Evolutionary conservation across 2,797 vertebrate species (phyloP).

Genomic region (Macropus fuliginosus): DNA sequence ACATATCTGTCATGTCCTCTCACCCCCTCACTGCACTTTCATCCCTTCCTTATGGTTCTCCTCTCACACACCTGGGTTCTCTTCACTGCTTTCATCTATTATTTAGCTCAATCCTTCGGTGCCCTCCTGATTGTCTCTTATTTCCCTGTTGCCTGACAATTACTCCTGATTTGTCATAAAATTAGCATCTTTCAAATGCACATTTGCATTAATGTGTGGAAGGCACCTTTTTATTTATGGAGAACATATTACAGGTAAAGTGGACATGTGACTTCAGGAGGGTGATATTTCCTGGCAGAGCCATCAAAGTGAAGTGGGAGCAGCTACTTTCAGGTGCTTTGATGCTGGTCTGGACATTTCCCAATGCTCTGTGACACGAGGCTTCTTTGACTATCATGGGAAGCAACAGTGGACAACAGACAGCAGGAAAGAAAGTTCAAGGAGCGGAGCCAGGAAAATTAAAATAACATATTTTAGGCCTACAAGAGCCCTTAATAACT

Average conservation of each 20-base stretch:
- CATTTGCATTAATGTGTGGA: background rate
- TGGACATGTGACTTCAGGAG: background rate
- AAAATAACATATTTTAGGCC: background rate
- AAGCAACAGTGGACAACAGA: background rate
- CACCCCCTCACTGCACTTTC: background rate
- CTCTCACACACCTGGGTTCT: background rate
- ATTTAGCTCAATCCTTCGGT: background rate
- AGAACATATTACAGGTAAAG: background rate
- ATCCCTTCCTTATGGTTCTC: background rate
- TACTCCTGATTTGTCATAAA: background rate
- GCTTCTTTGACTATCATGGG: rapidly evolving
- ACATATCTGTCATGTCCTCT: background rate
- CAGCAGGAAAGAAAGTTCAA: background rate
- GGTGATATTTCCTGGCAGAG: background rate
- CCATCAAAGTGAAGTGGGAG: background rate
- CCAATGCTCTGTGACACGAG: rapidly evolving
- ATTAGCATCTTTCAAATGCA: background rate
- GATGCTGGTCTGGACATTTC: background rate
- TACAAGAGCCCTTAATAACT: background rate
- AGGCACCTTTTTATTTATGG: background rate
- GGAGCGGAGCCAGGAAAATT: background rate
- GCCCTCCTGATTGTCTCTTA: background rate
- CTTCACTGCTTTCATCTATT: background rate
- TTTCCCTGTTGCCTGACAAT: background rate
- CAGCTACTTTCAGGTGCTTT: background rate